phyloP scores from a whole-genome alignment of 2,797 vertebrate genomes.

The Oreochromis grahami region DNA sequence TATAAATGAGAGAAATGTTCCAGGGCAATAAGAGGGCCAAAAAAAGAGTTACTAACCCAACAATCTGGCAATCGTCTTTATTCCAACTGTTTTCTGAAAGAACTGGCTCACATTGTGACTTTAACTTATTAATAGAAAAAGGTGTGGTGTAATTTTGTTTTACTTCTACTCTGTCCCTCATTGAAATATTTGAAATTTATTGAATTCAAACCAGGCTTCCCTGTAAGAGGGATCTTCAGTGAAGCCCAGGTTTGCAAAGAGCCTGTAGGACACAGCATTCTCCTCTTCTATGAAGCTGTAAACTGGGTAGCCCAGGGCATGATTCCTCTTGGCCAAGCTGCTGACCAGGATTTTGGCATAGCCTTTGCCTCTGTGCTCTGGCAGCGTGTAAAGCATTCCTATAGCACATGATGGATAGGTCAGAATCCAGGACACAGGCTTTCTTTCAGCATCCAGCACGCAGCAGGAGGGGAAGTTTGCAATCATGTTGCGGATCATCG shows the following conservation, averaged over 20 bases:
- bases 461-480: conserved; percentile 52
- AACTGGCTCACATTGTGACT: not conserved
- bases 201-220: conserved; percentile 30
- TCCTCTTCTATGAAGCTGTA: conserved; percentile 64
- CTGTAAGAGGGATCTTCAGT: conserved; percentile 58
- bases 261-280: conserved; percentile 54
- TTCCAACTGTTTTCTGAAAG: not conserved
- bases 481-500: conserved; percentile 45
- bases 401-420: conserved; percentile 38
- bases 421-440: conserved; percentile 65
- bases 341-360: conserved; percentile 63
- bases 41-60: not conserved
- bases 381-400: conserved; percentile 61
- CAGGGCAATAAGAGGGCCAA: not conserved
- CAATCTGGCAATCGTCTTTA: not conserved
- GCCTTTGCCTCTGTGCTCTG: conserved; percentile 67
- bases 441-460: conserved; percentile 42
- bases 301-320: conserved; percentile 52
- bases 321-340: conserved; percentile 50
- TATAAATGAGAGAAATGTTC: not conserved
- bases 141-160: not conserved
- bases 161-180: not conserved
- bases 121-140: not conserved
- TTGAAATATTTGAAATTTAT: not conserved
- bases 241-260: conserved; percentile 66